phyloP scores from a whole-genome alignment of 2,113 vertebrate genomes.

The Phalacrocorax brasilianus region DNA sequence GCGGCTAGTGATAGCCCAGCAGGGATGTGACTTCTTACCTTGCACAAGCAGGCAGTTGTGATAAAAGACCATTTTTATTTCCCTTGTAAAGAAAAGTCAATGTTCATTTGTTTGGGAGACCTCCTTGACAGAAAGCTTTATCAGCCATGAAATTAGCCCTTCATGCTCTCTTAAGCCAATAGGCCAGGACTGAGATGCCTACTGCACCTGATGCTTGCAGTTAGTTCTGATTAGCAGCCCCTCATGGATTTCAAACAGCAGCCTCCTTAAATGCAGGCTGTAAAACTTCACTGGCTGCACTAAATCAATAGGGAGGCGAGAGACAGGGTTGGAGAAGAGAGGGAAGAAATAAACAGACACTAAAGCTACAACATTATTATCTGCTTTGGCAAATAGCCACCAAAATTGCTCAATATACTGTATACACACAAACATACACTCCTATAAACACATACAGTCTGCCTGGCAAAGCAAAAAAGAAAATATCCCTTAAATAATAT shows the following conservation, averaged over 20 bases:
- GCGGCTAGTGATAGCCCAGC: neutral
- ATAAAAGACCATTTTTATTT: constrained; percentile 37
- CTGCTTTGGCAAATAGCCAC: constrained; percentile 41
- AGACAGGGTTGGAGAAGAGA: neutral
- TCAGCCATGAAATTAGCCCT: constrained; percentile 78
- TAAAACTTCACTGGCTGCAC: constrained; percentile 31
- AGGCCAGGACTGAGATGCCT: neutral
- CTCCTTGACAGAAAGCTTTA: constrained; percentile 67
- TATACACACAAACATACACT: neutral
- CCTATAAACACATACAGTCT: neutral
- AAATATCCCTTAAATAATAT: neutral
- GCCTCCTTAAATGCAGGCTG: neutral
- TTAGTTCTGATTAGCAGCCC: constrained; percentile 45
- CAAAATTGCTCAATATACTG: neutral
- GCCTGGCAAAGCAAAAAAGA: neutral
- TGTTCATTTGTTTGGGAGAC: constrained; percentile 70
- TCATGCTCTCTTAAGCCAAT: constrained; percentile 60
- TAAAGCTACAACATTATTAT: constrained; percentile 36
- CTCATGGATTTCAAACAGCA: neutral
- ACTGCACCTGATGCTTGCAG: neutral
- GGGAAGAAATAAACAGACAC: constrained; percentile 20
- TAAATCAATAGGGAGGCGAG: neutral
- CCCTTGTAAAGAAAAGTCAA: constrained; percentile 56
- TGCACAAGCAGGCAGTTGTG: neutral
- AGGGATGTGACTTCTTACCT: neutral